A percentile compares a stretch with the other conserved stretches of the same genome.
Conservation (phyloP, 2,113 vertebrate species). For the Ellobius talpinus region DNA sequence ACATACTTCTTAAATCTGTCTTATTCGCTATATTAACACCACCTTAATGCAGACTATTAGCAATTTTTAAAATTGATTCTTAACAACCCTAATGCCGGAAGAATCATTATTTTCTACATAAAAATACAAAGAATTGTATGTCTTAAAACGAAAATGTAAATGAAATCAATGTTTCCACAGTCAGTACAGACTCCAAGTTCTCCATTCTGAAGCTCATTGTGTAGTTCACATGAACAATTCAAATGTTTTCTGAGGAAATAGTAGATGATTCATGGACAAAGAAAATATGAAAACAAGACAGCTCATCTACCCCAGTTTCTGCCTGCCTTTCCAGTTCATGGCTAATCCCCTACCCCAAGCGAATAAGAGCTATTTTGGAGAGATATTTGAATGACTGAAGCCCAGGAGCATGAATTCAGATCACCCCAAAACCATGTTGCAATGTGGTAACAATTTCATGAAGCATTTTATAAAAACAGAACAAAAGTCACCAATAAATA, state of each 20-base stretch:
- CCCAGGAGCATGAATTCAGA: not conserved
- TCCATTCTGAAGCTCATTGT: not conserved
- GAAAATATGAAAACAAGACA: not conserved
- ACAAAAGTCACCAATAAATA: not conserved
- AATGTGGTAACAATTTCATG: not conserved
- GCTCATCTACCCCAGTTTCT: not conserved
- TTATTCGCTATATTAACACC: not conserved
- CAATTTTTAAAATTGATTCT: not conserved
- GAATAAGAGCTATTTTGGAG: not conserved
- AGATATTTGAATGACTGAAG: not conserved
- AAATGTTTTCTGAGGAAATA: not conserved
- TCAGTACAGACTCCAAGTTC: not conserved
- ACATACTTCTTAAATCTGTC: constrained; percentile 32
- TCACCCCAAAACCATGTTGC: not conserved
- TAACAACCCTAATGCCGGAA: not conserved
- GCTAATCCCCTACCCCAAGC: rapidly evolving
- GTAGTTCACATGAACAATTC: not conserved
- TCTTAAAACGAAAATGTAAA: not conserved
- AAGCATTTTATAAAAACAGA: not conserved
- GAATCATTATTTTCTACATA: not conserved
- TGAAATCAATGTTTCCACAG: not conserved
- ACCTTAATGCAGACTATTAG: not conserved
- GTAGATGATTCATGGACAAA: not conserved
- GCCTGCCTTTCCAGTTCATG: not conserved
- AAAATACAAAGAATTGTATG: not conserved